Conservation (phyloP, 2,888 invertebrate genomes). For the Vannuccia rotundouncinata region DNA sequence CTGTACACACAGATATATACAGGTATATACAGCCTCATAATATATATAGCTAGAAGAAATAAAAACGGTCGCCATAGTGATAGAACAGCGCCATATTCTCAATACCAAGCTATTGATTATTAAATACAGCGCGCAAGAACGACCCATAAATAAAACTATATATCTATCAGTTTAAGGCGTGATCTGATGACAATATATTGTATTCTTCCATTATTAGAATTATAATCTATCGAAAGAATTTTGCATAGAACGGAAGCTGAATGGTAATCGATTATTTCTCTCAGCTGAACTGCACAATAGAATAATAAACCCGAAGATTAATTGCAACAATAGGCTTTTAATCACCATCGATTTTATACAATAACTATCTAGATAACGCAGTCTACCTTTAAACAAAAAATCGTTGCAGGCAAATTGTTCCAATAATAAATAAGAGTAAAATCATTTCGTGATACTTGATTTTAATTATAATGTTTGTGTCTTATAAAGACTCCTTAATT, state of each 20-base stretch:
- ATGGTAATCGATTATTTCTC: not conserved
- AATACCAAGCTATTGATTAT: slow-evolving; percentile 8
- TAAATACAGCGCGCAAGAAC: not conserved
- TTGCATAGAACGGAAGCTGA: not conserved
- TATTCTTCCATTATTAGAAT: not conserved
- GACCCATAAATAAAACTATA: slow-evolving; percentile 1
- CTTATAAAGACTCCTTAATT: too few relatives aligned
- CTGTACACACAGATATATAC: too few relatives aligned
- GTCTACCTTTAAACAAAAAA: too few relatives aligned
- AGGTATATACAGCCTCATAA: too few relatives aligned
- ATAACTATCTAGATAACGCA: too few relatives aligned
- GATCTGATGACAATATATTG: slow-evolving; percentile 22
- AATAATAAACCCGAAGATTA: not conserved
- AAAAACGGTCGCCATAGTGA: slow-evolving; percentile 1
- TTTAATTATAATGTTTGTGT: too few relatives aligned
- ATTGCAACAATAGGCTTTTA: not conserved
- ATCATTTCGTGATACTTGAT: too few relatives aligned
- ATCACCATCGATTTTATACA: not conserved
- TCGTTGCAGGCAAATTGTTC: too few relatives aligned
- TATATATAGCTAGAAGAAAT: not conserved
- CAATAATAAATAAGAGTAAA: too few relatives aligned
- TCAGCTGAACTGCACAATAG: not conserved
- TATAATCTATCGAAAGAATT: not conserved
- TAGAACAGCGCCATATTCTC: slow-evolving; percentile 4
- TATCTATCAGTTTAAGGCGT: slow-evolving; percentile 18